phyloP scores from a whole-genome alignment of 2,797 vertebrate species.

The Protosalanx chinensis region DNA sequence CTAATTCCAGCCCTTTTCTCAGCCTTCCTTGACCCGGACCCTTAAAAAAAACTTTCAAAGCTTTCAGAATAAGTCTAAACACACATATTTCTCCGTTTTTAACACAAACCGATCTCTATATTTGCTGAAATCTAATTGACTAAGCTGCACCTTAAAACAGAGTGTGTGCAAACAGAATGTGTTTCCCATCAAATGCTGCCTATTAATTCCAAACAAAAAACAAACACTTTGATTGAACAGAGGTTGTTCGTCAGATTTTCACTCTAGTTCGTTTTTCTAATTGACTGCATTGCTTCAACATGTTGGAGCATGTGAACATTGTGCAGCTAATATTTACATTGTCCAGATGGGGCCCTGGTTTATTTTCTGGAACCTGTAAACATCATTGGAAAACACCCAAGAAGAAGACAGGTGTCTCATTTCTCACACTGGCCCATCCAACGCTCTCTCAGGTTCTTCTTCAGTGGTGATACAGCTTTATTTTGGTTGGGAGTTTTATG shows the following conservation, averaged over 20 bases:
- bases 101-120: neutral
- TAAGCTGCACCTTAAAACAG: neutral
- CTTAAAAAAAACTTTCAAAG: neutral
- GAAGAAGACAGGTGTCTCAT: constrained; percentile 8
- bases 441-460: constrained; percentile 28
- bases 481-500: no score
- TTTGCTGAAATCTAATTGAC: neutral
- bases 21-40: constrained; percentile 4
- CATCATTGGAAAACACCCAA: constrained; percentile 33
- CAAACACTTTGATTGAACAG: neutral
- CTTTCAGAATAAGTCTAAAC: neutral
- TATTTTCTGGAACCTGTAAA: constrained; percentile 2
- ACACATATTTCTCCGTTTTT: constrained; percentile 2
- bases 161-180: neutral
- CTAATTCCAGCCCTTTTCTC: neutral
- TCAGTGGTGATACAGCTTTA: neutral
- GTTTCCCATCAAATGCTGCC: neutral
- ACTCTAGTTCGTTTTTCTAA: no score
- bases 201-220: neutral
- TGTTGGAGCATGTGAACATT: constrained; percentile 28
- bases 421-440: constrained; percentile 25
- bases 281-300: neutral
- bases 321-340: constrained; percentile 49
- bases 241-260: neutral
- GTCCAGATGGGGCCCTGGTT: constrained; percentile 27